Evolutionary conservation across 2,888 invertebrate species (phyloP).

Genomic region (Apotomis betuletana): DNA sequence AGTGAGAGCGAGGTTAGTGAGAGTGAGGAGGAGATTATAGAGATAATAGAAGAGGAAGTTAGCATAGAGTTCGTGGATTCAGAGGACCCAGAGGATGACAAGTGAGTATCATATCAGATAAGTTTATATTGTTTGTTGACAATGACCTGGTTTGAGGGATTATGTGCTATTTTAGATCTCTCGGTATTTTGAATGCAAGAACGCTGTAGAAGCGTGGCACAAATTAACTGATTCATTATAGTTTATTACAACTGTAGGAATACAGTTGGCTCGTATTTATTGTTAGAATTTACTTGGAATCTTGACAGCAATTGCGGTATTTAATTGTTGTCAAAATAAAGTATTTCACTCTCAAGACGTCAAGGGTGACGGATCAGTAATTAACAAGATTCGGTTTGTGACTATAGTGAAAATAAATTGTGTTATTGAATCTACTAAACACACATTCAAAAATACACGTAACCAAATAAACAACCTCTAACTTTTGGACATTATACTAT

Average conservation of each 20-base stretch:
- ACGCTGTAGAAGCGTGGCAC: slow-evolving; percentile 1
- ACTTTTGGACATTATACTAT: too few relatives aligned
- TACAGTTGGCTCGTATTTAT: too few relatives aligned
- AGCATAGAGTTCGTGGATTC: slow-evolving; percentile 50
- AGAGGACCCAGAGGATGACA: slow-evolving; percentile 47
- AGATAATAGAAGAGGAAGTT: slow-evolving; percentile 60
- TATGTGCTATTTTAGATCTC: not conserved
- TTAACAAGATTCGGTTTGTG: too few relatives aligned
- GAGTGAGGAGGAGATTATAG: slow-evolving; percentile 59
- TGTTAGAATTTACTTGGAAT: too few relatives aligned
- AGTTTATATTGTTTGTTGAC: slow-evolving; percentile 19
- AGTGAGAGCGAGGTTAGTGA: slow-evolving; percentile 51
- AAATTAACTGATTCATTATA: slow-evolving; percentile 8
- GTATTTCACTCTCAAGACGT: too few relatives aligned
- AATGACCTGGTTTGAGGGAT: slow-evolving; percentile 21
- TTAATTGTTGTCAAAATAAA: too few relatives aligned
- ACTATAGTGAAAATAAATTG: too few relatives aligned
- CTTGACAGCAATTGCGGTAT: too few relatives aligned
- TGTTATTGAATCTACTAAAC: too few relatives aligned
- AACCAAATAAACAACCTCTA: too few relatives aligned
- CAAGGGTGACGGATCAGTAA: too few relatives aligned
- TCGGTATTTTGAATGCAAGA: slow-evolving; percentile 10
- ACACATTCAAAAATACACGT: too few relatives aligned
- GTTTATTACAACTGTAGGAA: slow-evolving; percentile 1
- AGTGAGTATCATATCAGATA: slow-evolving; percentile 42